Conservation (phyloP, 2,113 vertebrate species). For the Oostethus manadensis region DNA sequence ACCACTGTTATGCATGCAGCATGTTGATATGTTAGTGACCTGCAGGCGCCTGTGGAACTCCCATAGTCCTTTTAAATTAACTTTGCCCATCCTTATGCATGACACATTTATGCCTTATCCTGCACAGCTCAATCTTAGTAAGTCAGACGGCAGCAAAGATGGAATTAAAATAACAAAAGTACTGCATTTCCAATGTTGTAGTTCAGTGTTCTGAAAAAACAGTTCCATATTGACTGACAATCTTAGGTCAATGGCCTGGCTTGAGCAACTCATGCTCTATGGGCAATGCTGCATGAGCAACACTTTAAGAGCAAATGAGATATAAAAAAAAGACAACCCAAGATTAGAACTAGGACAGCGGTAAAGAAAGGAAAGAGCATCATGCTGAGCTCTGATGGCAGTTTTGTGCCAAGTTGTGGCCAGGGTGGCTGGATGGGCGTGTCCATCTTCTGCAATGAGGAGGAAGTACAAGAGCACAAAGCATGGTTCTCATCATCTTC, state of each 20-base stretch:
- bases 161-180: too few species aligned
- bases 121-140: too few species aligned
- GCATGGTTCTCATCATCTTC: slow-evolving; percentile 42
- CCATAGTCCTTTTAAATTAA: too few species aligned
- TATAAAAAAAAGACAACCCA: not conserved
- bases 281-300: not conserved
- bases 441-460: slow-evolving; percentile 41
- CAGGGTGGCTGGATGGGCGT: slow-evolving; percentile 57
- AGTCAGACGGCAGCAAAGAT: too few species aligned
- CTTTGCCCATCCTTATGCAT: too few species aligned
- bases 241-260: not conserved
- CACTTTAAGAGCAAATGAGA: not conserved
- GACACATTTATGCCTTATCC: too few species aligned
- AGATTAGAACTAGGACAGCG: not conserved
- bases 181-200: too few species aligned
- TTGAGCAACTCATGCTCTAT: not conserved
- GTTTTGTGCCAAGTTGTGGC: slow-evolving; percentile 56
- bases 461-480: slow-evolving; percentile 51
- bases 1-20: too few species aligned
- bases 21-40: too few species aligned
- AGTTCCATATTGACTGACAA: not conserved
- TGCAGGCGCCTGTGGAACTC: too few species aligned
- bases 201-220: not conserved
- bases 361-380: not conserved
- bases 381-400: slow-evolving; percentile 20